Conservation (phyloP, 1,140 invertebrate species). For the Oryctes rhinoceros region DNA sequence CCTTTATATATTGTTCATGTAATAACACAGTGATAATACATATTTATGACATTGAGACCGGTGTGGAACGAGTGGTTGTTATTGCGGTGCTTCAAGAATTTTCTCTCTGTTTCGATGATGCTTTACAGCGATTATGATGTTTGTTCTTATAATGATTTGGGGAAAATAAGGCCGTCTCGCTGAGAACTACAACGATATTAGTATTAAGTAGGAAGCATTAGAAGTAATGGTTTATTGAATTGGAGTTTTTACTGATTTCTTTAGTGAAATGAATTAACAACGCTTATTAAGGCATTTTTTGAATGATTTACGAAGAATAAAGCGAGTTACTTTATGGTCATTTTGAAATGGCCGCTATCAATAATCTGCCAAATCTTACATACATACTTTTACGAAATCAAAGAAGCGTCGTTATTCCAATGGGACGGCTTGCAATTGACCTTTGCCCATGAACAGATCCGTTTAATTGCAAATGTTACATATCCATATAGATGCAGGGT, state of each 20-base stretch:
- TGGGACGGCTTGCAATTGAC: neutral
- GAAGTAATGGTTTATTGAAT: too few relatives aligned
- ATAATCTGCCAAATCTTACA: too few relatives aligned
- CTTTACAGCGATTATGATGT: neutral
- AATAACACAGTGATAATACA: conserved; percentile 38
- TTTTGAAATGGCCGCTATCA: too few relatives aligned
- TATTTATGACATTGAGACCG: conserved; percentile 41
- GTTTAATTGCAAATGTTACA: conserved; percentile 25
- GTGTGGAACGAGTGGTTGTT: conserved; percentile 44
- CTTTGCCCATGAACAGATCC: neutral
- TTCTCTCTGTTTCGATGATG: neutral
- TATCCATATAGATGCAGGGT: conserved; percentile 39
- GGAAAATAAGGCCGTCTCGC: neutral
- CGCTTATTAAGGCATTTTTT: too few relatives aligned
- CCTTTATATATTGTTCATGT: conserved; percentile 40
- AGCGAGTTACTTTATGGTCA: too few relatives aligned
- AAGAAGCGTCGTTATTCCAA: too few relatives aligned
- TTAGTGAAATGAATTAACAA: too few relatives aligned
- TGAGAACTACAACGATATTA: neutral
- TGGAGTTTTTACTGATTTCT: too few relatives aligned
- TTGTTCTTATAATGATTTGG: neutral
- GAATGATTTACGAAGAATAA: too few relatives aligned
- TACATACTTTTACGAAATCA: too few relatives aligned
- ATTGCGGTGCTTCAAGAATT: neutral
- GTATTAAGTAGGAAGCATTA: too few relatives aligned